Conservation (phyloP, 2,797 vertebrate genomes). For the Cossypha dichroa region DNA sequence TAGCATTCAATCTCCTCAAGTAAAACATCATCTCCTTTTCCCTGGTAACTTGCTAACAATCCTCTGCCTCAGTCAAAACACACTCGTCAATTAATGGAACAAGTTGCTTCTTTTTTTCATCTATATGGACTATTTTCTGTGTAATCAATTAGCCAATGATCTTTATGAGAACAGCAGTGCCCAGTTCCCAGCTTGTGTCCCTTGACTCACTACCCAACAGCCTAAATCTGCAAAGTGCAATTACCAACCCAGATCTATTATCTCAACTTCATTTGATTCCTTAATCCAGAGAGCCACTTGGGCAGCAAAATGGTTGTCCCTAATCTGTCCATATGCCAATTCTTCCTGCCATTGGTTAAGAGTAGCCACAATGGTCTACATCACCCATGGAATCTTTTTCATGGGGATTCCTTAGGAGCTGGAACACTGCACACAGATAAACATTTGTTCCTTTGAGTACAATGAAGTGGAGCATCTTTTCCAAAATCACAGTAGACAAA, state of each 20-base stretch:
- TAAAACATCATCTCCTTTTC: not conserved
- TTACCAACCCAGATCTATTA: not conserved
- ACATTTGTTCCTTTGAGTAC: not conserved
- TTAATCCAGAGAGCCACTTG: not conserved
- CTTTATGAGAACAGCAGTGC: not conserved
- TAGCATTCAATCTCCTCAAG: not conserved
- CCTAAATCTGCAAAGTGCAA: not conserved
- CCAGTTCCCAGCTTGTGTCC: not conserved
- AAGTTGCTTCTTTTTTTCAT: not conserved
- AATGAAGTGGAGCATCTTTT: not conserved
- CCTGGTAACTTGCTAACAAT: not conserved
- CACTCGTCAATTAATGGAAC: not conserved
- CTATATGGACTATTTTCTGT: not conserved
- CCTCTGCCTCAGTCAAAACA: not conserved
- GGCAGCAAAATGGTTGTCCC: not conserved
- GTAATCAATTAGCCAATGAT: not conserved
- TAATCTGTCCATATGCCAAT: not conserved
- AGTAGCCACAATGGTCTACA: not conserved
- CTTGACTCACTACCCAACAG: not conserved
- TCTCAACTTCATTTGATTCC: not conserved
- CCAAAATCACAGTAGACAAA: not conserved
- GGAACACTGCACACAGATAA: not conserved
- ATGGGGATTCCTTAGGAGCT: not conserved
- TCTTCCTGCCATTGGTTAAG: accelerated
- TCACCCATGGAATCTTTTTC: not conserved